Conservation (phyloP, 2,113 vertebrate genomes). For the Mionectes macconnelli region DNA sequence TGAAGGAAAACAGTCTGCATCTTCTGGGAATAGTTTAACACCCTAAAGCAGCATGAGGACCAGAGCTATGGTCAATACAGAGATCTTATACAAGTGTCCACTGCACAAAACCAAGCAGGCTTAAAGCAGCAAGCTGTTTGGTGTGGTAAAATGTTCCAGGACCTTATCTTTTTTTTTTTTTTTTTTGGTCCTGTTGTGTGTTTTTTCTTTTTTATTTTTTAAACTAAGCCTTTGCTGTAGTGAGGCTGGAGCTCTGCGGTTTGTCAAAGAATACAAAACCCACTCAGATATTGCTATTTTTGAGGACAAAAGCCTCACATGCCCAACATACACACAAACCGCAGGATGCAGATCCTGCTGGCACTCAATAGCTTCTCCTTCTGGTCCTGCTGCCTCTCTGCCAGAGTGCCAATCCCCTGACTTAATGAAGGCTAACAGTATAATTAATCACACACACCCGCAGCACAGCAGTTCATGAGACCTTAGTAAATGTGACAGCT, state of each 20-base stretch:
- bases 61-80: not conserved
- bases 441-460: constrained; percentile 39
- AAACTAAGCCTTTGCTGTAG: not conserved
- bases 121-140: not conserved
- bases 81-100: not conserved
- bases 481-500: constrained; percentile 49
- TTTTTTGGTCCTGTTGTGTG: not conserved
- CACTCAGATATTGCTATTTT: not conserved
- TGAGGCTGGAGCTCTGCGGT: not conserved
- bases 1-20: not conserved
- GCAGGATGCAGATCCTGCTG: not conserved
- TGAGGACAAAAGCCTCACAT: not conserved
- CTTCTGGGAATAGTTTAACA: not conserved
- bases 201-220: not conserved
- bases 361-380: constrained; percentile 44
- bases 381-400: constrained; percentile 18
- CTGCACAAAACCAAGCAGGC: not conserved
- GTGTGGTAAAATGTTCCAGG: not conserved
- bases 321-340: not conserved
- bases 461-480: constrained; percentile 29
- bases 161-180: not conserved
- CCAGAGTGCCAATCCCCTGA: not conserved
- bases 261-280: not conserved
- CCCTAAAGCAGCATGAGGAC: not conserved
- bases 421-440: constrained; percentile 59